These are phyloP conservation scores for Epinotia brunnichana DNA, from an alignment of 2,888 invertebrate species.

Conservation along the genomic window DNA sequence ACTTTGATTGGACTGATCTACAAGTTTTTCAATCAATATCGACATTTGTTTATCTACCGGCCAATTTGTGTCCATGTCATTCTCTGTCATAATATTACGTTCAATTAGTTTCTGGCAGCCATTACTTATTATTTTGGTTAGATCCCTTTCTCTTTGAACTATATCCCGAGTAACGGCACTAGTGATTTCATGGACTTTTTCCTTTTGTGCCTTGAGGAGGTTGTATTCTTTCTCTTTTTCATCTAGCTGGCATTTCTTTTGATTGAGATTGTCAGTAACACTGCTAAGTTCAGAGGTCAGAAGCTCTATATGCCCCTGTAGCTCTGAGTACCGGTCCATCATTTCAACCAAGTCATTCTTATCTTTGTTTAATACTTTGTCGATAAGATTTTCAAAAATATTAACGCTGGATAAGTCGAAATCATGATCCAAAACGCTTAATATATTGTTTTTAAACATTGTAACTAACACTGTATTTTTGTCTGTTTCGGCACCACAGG, in stretches of 20 bases:
- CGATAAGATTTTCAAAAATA: constrained; percentile 61
- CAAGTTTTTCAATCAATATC: constrained; percentile 59
- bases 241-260: constrained; percentile 60
- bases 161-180: constrained; percentile 71
- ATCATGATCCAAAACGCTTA: constrained; percentile 62
- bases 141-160: constrained; percentile 63
- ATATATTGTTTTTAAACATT: constrained; percentile 62
- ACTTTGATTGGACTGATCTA: constrained; percentile 50
- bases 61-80: constrained; percentile 55
- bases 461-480: constrained; percentile 49
- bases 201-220: constrained; percentile 64
- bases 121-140: constrained; percentile 57
- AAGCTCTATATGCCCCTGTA: constrained; percentile 57
- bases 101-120: constrained; percentile 59
- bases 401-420: constrained; percentile 57
- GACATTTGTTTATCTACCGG: constrained; percentile 56
- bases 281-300: constrained; percentile 57
- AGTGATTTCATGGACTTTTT: constrained; percentile 68
- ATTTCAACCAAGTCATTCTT: constrained; percentile 55
- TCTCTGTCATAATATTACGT: constrained; percentile 54
- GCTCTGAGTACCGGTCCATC: constrained; percentile 53
- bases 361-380: constrained; percentile 56
- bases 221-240: constrained; percentile 67
- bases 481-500: constrained; percentile 48
- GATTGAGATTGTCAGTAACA: constrained; percentile 58